Base-by-base conservation (phyloP, 2,888 invertebrate species). In the Archips xylosteana region DNA sequence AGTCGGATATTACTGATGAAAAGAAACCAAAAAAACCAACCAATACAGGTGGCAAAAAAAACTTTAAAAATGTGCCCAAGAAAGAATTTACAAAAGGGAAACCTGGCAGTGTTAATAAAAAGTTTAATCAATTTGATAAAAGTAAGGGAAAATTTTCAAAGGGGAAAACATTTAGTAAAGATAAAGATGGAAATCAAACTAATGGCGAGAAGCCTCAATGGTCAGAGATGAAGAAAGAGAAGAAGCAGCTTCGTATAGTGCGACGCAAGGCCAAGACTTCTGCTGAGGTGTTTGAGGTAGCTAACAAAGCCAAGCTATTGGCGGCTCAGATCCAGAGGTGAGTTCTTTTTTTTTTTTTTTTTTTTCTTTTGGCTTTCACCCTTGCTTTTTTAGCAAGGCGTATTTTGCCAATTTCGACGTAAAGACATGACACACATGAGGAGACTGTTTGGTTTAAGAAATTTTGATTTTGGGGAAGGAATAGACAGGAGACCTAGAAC, bases 161-260 rank as follows among this genome's bases (percentile, higher is more conserved):
- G 74, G 80, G 75, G 36, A 78, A 75, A 42, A 85, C 86, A 42
- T 80, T 81, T 75, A 74, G 84, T 1, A 90, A 89, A 78, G 85
- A 84, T 1, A 36, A 62, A n/a, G 23, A 23, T 42, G 62, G n/a
- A 42, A 62, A 15, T 45, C 83, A 84, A 62, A 75, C 77, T 1
- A 81, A 77, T 68, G 86, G 83, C 2, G 90, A 83, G 83, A 97
- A 89, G 71, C 95, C 96, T 0, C 95, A 96, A 83, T 97, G 97
- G 97, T 92, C 95, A 12, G 96, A 96, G 84, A 96, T 96, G 86
- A 97, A 97, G 82, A 96, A 97, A 81, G 95, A 97, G 75, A 97
- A 96, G 82, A 97, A 97, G 81, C 95, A 96, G 76, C 87, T 97
- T 1, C 95, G 96, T 76, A 82, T 96, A 32, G 95, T 95, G 65